phyloP scores from a whole-genome alignment of 2,888 invertebrate species.

The Diogma glabrata region DNA sequence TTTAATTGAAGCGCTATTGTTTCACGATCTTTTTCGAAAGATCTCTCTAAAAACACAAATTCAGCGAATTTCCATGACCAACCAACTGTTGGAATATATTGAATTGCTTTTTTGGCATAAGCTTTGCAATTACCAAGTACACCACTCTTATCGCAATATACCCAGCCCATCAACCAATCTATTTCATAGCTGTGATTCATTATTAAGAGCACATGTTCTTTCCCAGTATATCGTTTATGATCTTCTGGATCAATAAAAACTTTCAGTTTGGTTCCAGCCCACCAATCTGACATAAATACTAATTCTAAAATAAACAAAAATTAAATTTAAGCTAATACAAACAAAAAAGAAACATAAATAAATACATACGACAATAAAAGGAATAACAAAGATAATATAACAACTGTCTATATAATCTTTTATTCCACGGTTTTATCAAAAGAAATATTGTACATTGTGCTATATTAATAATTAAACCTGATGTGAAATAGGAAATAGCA shows the following conservation, averaged over 20 bases:
- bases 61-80: slow-evolving; percentile 97
- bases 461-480: slow-evolving; percentile 73
- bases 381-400: slow-evolving; percentile 83
- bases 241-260: slow-evolving; percentile 70
- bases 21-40: slow-evolving; percentile 81
- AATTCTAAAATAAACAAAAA: slow-evolving; percentile 75
- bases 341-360: slow-evolving; percentile 10
- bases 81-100: slow-evolving; percentile 83
- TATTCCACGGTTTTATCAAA: slow-evolving; percentile 67
- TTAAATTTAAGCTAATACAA: not conserved
- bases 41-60: slow-evolving; percentile 84
- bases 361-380: slow-evolving; percentile 79
- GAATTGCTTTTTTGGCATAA: slow-evolving; percentile 84
- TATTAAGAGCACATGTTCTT: slow-evolving; percentile 78
- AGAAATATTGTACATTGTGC: slow-evolving; percentile 69
- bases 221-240: slow-evolving; percentile 66
- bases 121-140: slow-evolving; percentile 91
- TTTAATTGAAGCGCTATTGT: slow-evolving; percentile 68
- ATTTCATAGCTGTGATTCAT: slow-evolving; percentile 95
- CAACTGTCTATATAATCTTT: slow-evolving; percentile 68
- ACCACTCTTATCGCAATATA: slow-evolving; percentile 66
- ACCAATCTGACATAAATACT: slow-evolving; percentile 89
- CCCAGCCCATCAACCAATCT: slow-evolving; percentile 93
- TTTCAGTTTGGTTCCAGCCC: slow-evolving; percentile 63
- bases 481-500: slow-evolving; percentile 76